phyloP scores from a whole-genome alignment of 1,140 invertebrate species.

The Meloidogyne exigua region DNA sequence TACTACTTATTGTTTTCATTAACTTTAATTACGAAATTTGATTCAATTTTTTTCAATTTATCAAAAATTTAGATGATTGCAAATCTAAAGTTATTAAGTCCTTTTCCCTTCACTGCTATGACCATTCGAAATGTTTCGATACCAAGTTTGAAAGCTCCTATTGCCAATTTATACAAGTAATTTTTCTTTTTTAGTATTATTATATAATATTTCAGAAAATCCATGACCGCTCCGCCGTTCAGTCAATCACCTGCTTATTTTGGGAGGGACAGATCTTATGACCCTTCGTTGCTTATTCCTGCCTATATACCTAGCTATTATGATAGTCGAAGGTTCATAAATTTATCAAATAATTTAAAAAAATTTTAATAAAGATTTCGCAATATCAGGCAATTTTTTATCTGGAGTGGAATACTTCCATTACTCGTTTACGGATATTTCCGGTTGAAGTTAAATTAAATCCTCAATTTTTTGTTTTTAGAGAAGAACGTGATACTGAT shows the following conservation, averaged over 20 bases:
- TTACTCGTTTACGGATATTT: constrained; percentile 1
- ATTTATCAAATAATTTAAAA: not conserved
- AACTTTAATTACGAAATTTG: not conserved
- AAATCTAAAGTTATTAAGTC: not conserved
- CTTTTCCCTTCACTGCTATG: not conserved
- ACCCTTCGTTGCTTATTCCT: constrained; percentile 9
- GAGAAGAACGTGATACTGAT: constrained; percentile 3
- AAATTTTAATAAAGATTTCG: not conserved
- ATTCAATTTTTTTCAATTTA: not conserved
- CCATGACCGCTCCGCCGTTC: not conserved
- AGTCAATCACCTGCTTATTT: not conserved
- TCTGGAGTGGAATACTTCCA: not conserved
- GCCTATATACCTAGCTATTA: constrained; percentile 9
- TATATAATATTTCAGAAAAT: not conserved
- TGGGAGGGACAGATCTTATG: not conserved
- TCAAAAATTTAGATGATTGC: not conserved
- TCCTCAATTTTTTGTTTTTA: not conserved
- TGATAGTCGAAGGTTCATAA: not conserved
- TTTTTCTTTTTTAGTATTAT: not conserved
- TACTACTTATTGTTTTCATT: not conserved
- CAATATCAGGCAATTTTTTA: not conserved
- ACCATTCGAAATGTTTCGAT: not conserved
- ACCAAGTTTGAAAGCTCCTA: not conserved
- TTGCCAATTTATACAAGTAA: not conserved
- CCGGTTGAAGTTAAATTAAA: not conserved